These are phyloP conservation scores for Charadrius vociferus DNA, from an alignment of 2,113 vertebrate species.

Conservation along the genomic window DNA sequence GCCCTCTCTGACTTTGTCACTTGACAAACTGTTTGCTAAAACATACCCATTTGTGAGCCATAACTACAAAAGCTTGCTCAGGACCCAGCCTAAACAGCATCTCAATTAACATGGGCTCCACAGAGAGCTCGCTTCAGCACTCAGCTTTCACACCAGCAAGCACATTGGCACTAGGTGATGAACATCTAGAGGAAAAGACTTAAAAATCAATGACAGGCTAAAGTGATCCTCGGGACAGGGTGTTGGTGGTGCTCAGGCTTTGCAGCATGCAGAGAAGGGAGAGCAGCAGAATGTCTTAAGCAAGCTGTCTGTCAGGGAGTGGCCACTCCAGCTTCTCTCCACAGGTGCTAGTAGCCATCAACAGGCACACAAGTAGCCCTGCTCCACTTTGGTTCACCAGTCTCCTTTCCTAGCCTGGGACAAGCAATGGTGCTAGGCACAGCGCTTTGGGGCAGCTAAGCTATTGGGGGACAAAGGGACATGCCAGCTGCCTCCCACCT, in stretches of 20 bases:
- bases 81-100: background rate
- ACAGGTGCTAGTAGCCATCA: background rate
- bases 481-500: background rate
- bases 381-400: background rate
- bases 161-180: background rate
- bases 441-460: background rate
- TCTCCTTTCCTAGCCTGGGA: background rate
- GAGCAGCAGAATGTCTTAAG: background rate
- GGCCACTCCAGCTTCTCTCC: background rate
- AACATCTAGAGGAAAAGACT: background rate
- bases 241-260: background rate
- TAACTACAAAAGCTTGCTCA: background rate
- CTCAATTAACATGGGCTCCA: background rate
- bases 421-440: background rate
- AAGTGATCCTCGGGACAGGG: accelerated
- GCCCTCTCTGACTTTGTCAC: background rate
- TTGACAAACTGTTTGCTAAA: background rate
- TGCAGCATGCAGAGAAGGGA: background rate
- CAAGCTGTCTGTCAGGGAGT: background rate
- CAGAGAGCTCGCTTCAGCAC: background rate
- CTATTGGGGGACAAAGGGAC: background rate
- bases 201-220: background rate
- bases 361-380: background rate
- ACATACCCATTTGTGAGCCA: background rate
- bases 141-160: background rate